Conservation (phyloP, 2,113 vertebrate genomes). For the Perca flavescens region DNA sequence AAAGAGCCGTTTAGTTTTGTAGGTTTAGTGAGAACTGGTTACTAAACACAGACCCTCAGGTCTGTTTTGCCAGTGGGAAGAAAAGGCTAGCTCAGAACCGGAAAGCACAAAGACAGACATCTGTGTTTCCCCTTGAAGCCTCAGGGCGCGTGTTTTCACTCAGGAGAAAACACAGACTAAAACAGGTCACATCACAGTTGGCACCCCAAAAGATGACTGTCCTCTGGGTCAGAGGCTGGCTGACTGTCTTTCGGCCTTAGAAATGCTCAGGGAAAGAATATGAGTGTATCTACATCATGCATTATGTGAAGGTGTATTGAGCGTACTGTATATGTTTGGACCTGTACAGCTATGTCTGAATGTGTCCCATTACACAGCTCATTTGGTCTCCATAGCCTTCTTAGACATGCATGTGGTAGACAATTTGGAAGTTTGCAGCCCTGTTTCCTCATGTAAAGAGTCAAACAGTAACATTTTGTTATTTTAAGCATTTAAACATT, state of each 20-base stretch:
- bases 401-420: background rate
- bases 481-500: background rate
- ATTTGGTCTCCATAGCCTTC: background rate
- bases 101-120: slow-evolving; percentile 42
- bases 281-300: background rate
- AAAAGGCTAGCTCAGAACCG: slow-evolving; percentile 15
- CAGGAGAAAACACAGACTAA: background rate
- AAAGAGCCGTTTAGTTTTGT: background rate
- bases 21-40: slow-evolving; percentile 5
- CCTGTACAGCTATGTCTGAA: background rate
- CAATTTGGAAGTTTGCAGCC: background rate
- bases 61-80: background rate
- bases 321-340: background rate
- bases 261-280: background rate
- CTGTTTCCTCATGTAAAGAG: background rate
- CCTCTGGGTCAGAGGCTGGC: background rate
- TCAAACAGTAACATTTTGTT: background rate
- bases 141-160: background rate
- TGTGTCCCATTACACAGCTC: background rate
- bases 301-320: background rate
- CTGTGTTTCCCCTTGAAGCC: slow-evolving; percentile 27
- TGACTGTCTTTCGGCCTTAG: background rate
- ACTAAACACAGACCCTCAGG: slow-evolving; percentile 3
- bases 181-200: background rate
- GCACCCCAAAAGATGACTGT: background rate